phyloP scores from a whole-genome alignment of 2,888 invertebrate species.

The Athalia cordata region DNA sequence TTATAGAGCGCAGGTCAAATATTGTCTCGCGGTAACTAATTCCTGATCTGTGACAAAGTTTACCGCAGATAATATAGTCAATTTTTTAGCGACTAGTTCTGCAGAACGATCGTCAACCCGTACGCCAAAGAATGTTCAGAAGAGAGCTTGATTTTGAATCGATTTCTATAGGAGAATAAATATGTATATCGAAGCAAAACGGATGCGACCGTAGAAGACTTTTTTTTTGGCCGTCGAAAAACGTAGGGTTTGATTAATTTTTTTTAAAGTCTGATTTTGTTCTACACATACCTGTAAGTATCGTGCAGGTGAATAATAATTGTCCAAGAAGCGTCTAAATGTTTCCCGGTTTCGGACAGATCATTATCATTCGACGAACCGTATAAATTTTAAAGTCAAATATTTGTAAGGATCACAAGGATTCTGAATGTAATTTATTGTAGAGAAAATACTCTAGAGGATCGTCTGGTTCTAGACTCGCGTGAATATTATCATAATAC shows the following conservation, averaged over 20 bases:
- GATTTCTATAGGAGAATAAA: slow-evolving; percentile 5
- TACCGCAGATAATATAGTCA: not conserved
- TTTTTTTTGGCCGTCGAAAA: too few relatives aligned
- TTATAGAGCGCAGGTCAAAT: slow-evolving; percentile 21
- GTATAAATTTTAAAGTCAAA: not conserved
- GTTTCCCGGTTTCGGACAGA: not conserved
- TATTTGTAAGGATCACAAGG: not conserved
- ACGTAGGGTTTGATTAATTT: too few relatives aligned
- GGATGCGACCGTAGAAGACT: too few relatives aligned
- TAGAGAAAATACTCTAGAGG: too few relatives aligned
- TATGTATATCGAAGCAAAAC: too few relatives aligned
- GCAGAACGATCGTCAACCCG: slow-evolving; percentile 14
- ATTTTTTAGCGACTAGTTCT: slow-evolving; percentile 22
- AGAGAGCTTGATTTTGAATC: slow-evolving; percentile 13
- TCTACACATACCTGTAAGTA: too few relatives aligned
- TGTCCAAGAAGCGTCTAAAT: not conserved
- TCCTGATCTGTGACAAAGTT: too few relatives aligned
- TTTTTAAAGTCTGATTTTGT: too few relatives aligned
- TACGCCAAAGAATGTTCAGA: slow-evolving; percentile 20
- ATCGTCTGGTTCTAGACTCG: too few relatives aligned
- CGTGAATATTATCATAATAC: too few relatives aligned
- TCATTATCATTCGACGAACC: not conserved
- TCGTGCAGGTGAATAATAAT: too few relatives aligned
- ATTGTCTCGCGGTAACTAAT: not conserved
- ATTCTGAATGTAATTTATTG: too few relatives aligned